These are phyloP conservation scores for Cantharis flavilabris DNA, from an alignment of 2,888 invertebrate species.

Conservation along the genomic window DNA sequence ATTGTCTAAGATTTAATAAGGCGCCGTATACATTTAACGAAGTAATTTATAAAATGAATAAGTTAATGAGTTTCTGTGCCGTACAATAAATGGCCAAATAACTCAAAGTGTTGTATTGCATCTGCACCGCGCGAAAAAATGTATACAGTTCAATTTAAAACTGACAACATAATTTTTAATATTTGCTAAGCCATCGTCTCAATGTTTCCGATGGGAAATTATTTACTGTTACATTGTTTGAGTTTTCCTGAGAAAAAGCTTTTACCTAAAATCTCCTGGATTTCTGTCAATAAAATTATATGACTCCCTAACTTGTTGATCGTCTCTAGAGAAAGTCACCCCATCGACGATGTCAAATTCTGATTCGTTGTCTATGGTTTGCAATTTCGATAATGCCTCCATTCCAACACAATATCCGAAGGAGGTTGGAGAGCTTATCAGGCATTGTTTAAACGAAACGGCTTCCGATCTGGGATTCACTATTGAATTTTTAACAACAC, in stretches of 20 bases:
- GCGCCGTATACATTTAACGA: background rate
- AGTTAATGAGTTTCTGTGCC: background rate
- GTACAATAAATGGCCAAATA: background rate
- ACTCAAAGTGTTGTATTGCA: background rate
- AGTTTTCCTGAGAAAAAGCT: background rate
- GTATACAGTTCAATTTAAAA: background rate
- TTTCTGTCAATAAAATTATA: slow-evolving; percentile 72
- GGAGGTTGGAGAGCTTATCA: slow-evolving; percentile 55
- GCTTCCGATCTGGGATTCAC: slow-evolving; percentile 18
- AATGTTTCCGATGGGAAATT: slow-evolving; percentile 2
- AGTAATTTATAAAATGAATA: slow-evolving; percentile 3
- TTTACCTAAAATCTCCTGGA: slow-evolving; percentile 73
- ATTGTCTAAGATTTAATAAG: background rate
- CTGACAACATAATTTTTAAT: slow-evolving; percentile 7
- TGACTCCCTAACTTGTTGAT: slow-evolving; percentile 67
- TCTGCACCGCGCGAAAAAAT: background rate
- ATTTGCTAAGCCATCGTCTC: background rate
- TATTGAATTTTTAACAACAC: background rate
- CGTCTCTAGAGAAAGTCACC: slow-evolving; percentile 67
- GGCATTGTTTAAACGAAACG: slow-evolving; percentile 55
- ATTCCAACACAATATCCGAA: slow-evolving; percentile 70
- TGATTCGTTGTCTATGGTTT: slow-evolving; percentile 68
- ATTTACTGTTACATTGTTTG: background rate
- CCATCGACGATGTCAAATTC: slow-evolving; percentile 69
- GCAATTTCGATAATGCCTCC: slow-evolving; percentile 68